Conservation (phyloP, 2,113 vertebrate species). For the Takifugu flavidus region DNA sequence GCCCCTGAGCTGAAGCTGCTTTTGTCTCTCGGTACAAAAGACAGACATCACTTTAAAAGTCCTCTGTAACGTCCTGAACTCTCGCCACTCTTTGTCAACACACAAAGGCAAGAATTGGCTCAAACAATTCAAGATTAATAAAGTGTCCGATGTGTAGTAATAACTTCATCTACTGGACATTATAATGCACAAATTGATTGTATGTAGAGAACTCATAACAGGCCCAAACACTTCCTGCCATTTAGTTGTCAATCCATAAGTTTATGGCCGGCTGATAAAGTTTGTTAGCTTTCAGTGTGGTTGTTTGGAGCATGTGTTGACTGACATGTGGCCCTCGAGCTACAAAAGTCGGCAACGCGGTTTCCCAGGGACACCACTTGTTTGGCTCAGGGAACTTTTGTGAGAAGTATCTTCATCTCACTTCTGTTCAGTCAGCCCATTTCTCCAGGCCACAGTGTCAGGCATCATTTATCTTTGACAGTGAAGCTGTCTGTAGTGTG, state of each 20-base stretch:
- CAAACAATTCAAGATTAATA: constrained; percentile 34
- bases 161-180: constrained; percentile 37
- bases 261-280: constrained; percentile 60
- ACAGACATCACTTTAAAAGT: constrained; percentile 67
- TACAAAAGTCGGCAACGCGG: constrained; percentile 51
- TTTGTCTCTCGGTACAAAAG: constrained; percentile 75
- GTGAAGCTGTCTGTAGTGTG: constrained; percentile 47
- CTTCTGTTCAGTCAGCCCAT: constrained; percentile 56
- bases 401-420: constrained; percentile 70
- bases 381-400: constrained; percentile 69
- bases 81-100: constrained; percentile 69
- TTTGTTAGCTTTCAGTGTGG: constrained; percentile 58
- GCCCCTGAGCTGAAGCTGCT: constrained; percentile 62
- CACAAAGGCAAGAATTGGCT: constrained; percentile 54
- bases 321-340: constrained; percentile 66
- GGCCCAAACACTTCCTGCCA: constrained; percentile 39
- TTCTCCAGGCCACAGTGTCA: constrained; percentile 67
- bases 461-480: constrained; percentile 70
- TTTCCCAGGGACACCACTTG: constrained; percentile 69
- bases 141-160: constrained; percentile 22
- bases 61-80: constrained; percentile 65
- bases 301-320: constrained; percentile 68
- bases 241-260: constrained; percentile 66
- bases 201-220: not conserved
- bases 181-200: constrained; percentile 22